A percentile compares a stretch with the other conserved stretches of the same genome.
These are phyloP conservation scores for Zosterops pallidus DNA, from an alignment of 2,113 vertebrate species.

Conservation along the genomic window DNA sequence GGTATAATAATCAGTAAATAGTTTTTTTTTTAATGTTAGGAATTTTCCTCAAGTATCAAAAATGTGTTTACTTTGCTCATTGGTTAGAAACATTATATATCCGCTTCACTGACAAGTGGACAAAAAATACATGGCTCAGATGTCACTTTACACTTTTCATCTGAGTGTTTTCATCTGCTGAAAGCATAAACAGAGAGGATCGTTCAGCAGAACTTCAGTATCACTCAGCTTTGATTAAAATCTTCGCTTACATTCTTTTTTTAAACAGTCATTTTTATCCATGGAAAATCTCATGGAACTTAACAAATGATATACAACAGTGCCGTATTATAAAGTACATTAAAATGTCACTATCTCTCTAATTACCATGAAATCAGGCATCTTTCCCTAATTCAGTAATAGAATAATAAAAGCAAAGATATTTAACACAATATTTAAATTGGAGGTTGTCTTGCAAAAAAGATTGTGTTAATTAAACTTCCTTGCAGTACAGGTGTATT, in stretches of 20 bases:
- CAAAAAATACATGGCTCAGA: background rate
- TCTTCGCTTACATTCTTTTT: constrained; percentile 7
- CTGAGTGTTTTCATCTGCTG: constrained; percentile 7
- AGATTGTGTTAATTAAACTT: background rate
- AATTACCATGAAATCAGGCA: background rate
- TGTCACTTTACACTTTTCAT: background rate
- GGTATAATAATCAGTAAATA: background rate
- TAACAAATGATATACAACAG: background rate
- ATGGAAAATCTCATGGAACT: background rate
- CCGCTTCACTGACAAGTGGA: background rate
- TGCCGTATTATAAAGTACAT: background rate
- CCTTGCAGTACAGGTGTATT: background rate
- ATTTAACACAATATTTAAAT: background rate
- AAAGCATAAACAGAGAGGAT: constrained; percentile 25
- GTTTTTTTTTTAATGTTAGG: background rate
- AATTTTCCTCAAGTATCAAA: background rate
- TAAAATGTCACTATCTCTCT: background rate
- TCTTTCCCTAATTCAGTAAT: background rate
- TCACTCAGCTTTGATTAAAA: constrained; percentile 31
- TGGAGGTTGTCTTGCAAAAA: background rate
- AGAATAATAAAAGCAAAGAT: background rate
- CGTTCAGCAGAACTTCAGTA: background rate
- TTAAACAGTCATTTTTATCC: background rate
- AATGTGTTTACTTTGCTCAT: background rate
- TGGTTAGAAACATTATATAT: background rate